phyloP scores from a whole-genome alignment of 2,113 vertebrate genomes.

The Prionailurus viverrinus region DNA sequence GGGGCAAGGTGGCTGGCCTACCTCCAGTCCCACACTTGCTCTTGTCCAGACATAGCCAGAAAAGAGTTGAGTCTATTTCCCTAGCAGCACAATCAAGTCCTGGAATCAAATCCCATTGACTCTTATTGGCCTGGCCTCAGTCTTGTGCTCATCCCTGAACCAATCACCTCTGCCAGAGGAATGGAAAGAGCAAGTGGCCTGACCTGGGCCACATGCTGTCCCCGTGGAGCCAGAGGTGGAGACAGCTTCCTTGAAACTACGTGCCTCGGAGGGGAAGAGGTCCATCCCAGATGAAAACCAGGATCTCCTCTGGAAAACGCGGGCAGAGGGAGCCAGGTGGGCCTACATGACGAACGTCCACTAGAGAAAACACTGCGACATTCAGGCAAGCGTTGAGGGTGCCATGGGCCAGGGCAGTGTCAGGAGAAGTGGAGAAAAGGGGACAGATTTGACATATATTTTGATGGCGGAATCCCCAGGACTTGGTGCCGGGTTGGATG shows the following conservation, averaged over 20 bases:
- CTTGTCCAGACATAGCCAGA: background rate
- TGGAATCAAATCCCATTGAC: background rate
- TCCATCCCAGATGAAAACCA: background rate
- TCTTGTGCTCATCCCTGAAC: background rate
- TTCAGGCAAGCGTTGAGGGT: background rate
- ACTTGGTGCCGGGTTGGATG: accelerated
- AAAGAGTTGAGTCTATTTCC: background rate
- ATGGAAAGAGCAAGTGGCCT: background rate
- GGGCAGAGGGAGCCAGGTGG: no score
- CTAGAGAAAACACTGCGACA: background rate
- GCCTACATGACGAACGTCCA: accelerated
- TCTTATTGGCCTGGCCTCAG: background rate
- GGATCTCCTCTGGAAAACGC: background rate
- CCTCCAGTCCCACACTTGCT: background rate
- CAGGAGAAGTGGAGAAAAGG: background rate
- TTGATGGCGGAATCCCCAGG: background rate
- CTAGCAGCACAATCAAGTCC: background rate
- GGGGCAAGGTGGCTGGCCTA: background rate
- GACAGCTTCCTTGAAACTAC: background rate
- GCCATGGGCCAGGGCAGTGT: accelerated
- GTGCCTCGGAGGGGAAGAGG: background rate
- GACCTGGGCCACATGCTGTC: background rate
- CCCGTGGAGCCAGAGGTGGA: background rate
- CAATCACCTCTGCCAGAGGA: background rate
- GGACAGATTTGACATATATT: background rate